Evolutionary conservation across 2,888 invertebrate genomes (phyloP).

Genomic region (Dioctria linearis): DNA sequence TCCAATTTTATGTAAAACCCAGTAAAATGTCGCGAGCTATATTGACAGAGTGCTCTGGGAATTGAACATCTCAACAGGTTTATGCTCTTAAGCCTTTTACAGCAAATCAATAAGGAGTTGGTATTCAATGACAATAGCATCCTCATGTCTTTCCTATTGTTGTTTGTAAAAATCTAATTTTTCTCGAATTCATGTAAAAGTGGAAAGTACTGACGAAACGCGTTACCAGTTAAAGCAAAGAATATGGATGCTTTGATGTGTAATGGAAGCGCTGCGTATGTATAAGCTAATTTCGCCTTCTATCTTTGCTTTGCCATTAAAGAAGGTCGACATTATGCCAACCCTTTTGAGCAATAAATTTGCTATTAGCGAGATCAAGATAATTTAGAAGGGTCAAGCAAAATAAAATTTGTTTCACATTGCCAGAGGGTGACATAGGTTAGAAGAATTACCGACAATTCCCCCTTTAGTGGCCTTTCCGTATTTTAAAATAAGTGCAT

Average conservation of each 20-base stretch:
- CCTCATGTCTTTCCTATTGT: neutral
- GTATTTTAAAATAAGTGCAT: neutral
- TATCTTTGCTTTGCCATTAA: conserved; percentile 30
- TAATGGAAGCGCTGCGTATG: conserved; percentile 5
- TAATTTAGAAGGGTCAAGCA: conserved; percentile 62
- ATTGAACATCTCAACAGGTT: conserved; percentile 69
- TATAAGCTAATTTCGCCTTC: conserved; percentile 1
- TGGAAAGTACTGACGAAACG: neutral
- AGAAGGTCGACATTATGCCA: conserved; percentile 28
- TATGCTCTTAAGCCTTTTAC: conserved; percentile 64
- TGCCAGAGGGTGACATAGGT: conserved; percentile 38
- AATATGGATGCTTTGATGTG: neutral
- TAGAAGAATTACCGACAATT: neutral
- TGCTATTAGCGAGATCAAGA: conserved; percentile 65
- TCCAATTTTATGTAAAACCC: conserved; percentile 49
- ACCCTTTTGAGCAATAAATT: conserved; percentile 62
- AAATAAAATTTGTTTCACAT: conserved; percentile 22
- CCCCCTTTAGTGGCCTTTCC: neutral
- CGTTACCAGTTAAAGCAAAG: neutral
- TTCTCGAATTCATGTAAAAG: neutral
- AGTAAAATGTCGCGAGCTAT: conserved; percentile 30
- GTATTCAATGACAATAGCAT: conserved; percentile 27
- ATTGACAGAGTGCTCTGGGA: conserved; percentile 65
- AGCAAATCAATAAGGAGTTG: conserved; percentile 39
- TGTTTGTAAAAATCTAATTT: conserved; percentile 13